A percentile compares a stretch with the other conserved stretches of the same genome.
Conservation (phyloP, 2,797 vertebrate species). For the Capromys pilorides region DNA sequence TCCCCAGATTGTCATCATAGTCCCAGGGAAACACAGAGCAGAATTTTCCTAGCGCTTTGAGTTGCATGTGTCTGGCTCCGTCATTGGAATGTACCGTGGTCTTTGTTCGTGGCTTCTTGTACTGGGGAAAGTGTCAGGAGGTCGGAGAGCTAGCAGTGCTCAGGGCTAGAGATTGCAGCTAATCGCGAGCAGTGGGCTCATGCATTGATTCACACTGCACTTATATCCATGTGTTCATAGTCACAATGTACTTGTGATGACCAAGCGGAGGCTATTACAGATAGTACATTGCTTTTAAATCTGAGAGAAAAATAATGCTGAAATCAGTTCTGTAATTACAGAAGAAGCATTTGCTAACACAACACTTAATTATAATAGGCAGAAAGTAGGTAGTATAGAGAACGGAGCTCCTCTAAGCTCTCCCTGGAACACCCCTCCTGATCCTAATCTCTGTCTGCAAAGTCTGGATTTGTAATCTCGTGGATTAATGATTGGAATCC, state of each 20-base stretch:
- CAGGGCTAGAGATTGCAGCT: too few species aligned
- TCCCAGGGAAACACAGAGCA: background rate
- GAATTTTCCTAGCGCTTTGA: background rate
- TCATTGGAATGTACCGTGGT: rapidly evolving
- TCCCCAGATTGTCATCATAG: rapidly evolving
- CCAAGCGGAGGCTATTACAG: background rate
- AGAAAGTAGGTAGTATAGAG: background rate
- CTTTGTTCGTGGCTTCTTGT: background rate
- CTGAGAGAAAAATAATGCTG: background rate
- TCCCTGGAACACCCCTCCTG: too few species aligned
- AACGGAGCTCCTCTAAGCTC: background rate
- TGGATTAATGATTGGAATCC: too few species aligned
- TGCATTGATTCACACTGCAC: background rate
- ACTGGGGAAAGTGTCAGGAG: too few species aligned
- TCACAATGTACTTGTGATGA: background rate
- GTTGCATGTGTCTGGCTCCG: background rate
- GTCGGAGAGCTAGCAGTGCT: background rate
- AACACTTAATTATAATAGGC: background rate
- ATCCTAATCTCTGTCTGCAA: too few species aligned
- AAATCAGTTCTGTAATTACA: background rate
- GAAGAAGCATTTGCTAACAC: conserved; percentile 24
- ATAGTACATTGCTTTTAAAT: background rate
- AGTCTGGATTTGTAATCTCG: too few species aligned
- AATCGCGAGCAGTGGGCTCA: background rate
- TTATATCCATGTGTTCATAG: background rate